phyloP scores from a whole-genome alignment of 2,113 vertebrate species.

The Amphiprion ocellaris region DNA sequence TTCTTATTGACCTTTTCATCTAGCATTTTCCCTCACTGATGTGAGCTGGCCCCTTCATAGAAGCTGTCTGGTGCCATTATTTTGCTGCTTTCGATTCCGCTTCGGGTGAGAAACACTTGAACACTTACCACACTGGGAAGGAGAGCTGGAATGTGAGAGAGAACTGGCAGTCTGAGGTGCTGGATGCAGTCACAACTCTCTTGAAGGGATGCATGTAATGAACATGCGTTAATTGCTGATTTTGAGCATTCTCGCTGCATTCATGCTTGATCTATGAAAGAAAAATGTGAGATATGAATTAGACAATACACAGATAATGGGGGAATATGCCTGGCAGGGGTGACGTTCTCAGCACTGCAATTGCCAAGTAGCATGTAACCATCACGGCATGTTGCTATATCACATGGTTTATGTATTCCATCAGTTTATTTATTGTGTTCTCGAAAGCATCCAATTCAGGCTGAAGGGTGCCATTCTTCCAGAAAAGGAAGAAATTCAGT shows the following conservation, averaged over 20 bases:
- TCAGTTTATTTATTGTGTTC: too few species aligned
- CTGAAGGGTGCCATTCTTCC: too few species aligned
- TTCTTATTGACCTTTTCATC: slow-evolving; percentile 86
- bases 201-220: neutral
- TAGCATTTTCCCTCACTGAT: slow-evolving; percentile 70
- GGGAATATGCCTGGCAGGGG: neutral
- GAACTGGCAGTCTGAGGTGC: slow-evolving; percentile 1
- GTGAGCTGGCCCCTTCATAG: slow-evolving; percentile 68
- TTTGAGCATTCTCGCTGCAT: neutral
- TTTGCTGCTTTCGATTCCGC: slow-evolving; percentile 61
- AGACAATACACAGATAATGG: neutral
- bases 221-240: slow-evolving; percentile 7
- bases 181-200: neutral
- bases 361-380: neutral
- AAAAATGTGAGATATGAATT: neutral
- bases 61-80: slow-evolving; percentile 75
- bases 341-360: neutral
- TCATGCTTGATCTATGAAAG: neutral
- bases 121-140: slow-evolving; percentile 43
- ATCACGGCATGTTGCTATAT: neutral
- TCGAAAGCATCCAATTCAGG: too few species aligned
- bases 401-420: neutral
- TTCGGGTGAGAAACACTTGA: slow-evolving; percentile 67
- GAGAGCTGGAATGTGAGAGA: slow-evolving; percentile 12
- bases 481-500: too few species aligned